phyloP scores from a whole-genome alignment of 2,113 vertebrate species.

The Salvator merianae region DNA sequence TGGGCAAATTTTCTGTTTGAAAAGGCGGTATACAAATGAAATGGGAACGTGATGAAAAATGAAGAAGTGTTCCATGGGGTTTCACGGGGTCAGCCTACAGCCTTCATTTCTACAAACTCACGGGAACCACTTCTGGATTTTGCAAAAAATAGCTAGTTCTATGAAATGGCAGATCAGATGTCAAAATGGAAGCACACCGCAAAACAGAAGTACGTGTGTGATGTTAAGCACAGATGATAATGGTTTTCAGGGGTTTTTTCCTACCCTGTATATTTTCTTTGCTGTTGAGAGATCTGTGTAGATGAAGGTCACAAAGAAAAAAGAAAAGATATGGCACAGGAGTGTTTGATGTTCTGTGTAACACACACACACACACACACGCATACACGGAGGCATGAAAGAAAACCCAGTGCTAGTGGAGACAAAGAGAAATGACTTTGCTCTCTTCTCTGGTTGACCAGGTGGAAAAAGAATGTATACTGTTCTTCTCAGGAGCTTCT shows the following conservation, averaged over 20 bases:
- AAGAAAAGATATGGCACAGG: background rate
- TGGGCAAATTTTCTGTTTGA: no score
- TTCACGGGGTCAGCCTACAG: accelerated
- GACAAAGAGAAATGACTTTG: conserved; percentile 7
- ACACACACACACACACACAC: background rate
- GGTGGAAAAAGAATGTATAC: conserved; percentile 31
- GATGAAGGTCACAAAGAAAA: background rate
- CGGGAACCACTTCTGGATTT: accelerated
- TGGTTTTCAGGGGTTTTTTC: background rate
- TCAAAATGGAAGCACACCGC: no score
- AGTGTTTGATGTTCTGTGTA: background rate
- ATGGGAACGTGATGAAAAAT: no score
- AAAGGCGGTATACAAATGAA: no score
- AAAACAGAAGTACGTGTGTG: background rate
- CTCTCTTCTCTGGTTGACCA: conserved; percentile 19
- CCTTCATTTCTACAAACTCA: background rate
- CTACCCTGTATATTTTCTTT: background rate
- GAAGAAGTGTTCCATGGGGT: no score
- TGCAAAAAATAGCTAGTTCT: background rate
- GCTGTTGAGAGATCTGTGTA: background rate
- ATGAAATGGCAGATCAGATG: accelerated
- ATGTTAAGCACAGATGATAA: background rate
- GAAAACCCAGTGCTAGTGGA: background rate
- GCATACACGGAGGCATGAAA: background rate
- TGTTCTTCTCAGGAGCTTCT: conserved; percentile 9